Evolutionary conservation across 2,888 invertebrate genomes (phyloP).

Genomic region (Clunio marinus): DNA sequence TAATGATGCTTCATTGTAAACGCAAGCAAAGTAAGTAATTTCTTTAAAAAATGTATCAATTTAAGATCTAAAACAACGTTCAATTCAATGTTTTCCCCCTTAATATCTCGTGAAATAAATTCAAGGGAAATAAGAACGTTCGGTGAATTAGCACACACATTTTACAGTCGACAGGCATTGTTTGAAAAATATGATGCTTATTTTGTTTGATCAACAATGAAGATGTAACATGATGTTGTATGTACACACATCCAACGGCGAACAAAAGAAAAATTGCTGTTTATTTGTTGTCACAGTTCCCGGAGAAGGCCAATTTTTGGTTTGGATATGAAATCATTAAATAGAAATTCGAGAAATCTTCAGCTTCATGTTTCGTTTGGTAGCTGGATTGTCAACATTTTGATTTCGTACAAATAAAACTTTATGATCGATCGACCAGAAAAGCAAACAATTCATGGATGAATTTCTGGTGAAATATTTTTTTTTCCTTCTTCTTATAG

Average conservation of each 20-base stretch:
- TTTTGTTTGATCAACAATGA: slow-evolving; percentile 36
- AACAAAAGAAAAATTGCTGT: slow-evolving; percentile 25
- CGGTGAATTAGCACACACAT: too few species aligned
- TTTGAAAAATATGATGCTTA: slow-evolving; percentile 24
- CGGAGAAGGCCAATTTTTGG: slow-evolving; percentile 30
- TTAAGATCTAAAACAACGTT: too few species aligned
- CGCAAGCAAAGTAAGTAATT: too few species aligned
- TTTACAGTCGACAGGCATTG: too few species aligned
- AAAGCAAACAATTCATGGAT: neutral
- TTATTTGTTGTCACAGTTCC: neutral
- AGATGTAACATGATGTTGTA: slow-evolving; percentile 35
- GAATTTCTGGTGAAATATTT: slow-evolving; percentile 27
- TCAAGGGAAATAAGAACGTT: too few species aligned
- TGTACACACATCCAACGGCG: neutral
- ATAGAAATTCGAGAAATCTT: slow-evolving; percentile 27
- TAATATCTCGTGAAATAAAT: too few species aligned
- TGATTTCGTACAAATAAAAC: slow-evolving; percentile 21
- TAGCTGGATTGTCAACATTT: slow-evolving; percentile 21
- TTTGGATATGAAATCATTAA: slow-evolving; percentile 28
- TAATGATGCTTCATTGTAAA: too few species aligned
- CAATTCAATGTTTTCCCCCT: too few species aligned
- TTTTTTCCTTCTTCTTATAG: neutral
- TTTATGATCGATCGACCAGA: slow-evolving; percentile 15
- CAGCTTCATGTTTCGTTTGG: slow-evolving; percentile 11
- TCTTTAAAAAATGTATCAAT: too few species aligned